Evolutionary conservation across 2,797 vertebrate genomes (phyloP).

Genomic region (Esox lucius): DNA sequence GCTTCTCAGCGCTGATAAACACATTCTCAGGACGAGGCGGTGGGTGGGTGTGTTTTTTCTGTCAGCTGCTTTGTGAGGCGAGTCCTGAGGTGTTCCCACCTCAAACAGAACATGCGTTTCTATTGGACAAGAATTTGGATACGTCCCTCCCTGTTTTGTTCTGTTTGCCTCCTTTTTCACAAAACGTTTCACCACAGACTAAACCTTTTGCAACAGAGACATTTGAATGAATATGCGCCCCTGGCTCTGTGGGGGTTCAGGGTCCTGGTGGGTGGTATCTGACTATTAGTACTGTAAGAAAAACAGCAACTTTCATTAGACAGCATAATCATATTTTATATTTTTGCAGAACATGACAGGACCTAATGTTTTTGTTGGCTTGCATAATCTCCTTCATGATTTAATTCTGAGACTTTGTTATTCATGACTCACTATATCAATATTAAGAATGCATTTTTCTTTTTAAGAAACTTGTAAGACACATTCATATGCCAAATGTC

Average conservation of each 20-base stretch:
- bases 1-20: constrained; percentile 63
- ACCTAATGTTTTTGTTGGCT: too few relatives aligned
- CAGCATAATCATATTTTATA: background rate
- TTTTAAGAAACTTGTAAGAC: too few relatives aligned
- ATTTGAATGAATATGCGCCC: too few relatives aligned
- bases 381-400: too few relatives aligned
- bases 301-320: background rate
- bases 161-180: too few relatives aligned
- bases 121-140: background rate
- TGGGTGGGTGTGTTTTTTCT: constrained; percentile 19
- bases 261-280: constrained; percentile 44
- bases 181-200: too few relatives aligned
- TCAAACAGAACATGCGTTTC: too few relatives aligned
- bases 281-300: background rate
- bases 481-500: too few relatives aligned
- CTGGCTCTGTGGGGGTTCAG: constrained; percentile 23
- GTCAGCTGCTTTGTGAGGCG: constrained; percentile 32
- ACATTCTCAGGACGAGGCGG: constrained; percentile 50
- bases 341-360: too few relatives aligned
- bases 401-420: background rate
- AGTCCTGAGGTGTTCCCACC: background rate
- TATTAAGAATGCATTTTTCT: too few relatives aligned
- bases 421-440: background rate
- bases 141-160: too few relatives aligned
- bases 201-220: too few relatives aligned